These are phyloP conservation scores for Telenomus remus DNA, from an alignment of 1,140 invertebrate species.

Conservation along the genomic window DNA sequence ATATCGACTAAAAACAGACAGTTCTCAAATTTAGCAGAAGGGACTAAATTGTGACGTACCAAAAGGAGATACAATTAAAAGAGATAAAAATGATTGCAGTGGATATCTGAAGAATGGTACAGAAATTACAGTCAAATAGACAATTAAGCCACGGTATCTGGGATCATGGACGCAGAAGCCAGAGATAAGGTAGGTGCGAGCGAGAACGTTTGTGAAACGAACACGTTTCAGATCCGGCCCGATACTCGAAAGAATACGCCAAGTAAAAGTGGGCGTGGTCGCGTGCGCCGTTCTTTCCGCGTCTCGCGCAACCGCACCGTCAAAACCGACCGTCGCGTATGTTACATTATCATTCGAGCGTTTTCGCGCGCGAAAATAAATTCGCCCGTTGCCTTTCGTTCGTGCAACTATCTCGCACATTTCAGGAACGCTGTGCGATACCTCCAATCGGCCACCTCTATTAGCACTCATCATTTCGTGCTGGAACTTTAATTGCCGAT, in stretches of 20 bases:
- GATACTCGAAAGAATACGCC: constrained; percentile 67
- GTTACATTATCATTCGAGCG: constrained; percentile 21
- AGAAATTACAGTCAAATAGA: constrained; percentile 54
- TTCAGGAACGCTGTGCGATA: constrained; percentile 24
- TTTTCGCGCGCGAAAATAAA: constrained; percentile 12
- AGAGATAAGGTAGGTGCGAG: constrained; percentile 49
- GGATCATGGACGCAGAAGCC: constrained; percentile 47
- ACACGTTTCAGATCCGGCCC: constrained; percentile 58
- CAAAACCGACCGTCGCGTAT: not conserved
- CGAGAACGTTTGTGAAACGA: constrained; percentile 65
- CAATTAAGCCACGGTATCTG: constrained; percentile 48
- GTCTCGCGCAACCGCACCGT: constrained; percentile 23
- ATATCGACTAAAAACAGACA: too few species aligned
- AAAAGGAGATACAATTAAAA: constrained; percentile 31
- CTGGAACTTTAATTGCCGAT: constrained; percentile 15
- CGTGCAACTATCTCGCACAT: constrained; percentile 25
- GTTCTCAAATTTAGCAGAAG: too few species aligned
- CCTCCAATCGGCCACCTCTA: constrained; percentile 9
- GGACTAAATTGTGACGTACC: constrained; percentile 34
- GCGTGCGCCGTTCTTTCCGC: constrained; percentile 37
- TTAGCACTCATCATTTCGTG: constrained; percentile 7
- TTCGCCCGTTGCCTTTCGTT: constrained; percentile 26
- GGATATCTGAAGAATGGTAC: constrained; percentile 44
- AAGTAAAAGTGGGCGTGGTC: constrained; percentile 68
- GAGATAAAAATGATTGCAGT: constrained; percentile 46